Base-by-base conservation (phyloP, 2,888 invertebrate species). In the Noctuana brunneofusca region DNA sequence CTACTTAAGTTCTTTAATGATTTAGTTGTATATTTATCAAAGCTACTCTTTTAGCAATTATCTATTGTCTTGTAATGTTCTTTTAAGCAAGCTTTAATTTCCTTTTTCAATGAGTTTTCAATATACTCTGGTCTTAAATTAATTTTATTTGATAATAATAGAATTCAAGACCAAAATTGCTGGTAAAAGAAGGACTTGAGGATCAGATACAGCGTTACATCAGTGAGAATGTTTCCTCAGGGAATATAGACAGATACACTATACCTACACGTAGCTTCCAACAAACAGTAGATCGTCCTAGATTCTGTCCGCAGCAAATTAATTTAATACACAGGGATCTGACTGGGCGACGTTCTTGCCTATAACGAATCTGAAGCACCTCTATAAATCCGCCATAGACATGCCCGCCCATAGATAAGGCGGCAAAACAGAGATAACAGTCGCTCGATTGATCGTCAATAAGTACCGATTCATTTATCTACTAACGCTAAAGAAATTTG, bases 381-480 rank as follows among this genome's bases (percentile, higher is more conserved):
- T 46, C 76, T 77, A 83, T 84, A 84, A 85, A 84, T 83, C 79
- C 76, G 65, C 69, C 73, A 69, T 66, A 74, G 79, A 77, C 79
- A 72, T 78, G 79, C 79, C 81, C 79, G 74, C 76, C 75, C 76
- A 68, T 64, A 82, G 86, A 86, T 86, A 86, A 86, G 81, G 79
- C 79, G 70, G 77, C 87, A 83, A 86, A 84, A 87, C 86, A 87
- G 82, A 79, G 89, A 88, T 89, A 87, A 86, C 84, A 75, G 72
- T 74, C 72, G 75, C 76, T 69, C 86, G 86, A 89, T 88, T 89
- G 89, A 89, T 89, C 88, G 86, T 75, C 87, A 88, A 89, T 87
- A 86, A 89, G 81, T 83, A 81, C 84, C 83, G 87, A 89, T 89
- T 89, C 87, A 89, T 89, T 89, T 89, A 88, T 87, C 79, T 76